Conservation (phyloP, 2,113 vertebrate genomes). For the Ifrita kowaldi region DNA sequence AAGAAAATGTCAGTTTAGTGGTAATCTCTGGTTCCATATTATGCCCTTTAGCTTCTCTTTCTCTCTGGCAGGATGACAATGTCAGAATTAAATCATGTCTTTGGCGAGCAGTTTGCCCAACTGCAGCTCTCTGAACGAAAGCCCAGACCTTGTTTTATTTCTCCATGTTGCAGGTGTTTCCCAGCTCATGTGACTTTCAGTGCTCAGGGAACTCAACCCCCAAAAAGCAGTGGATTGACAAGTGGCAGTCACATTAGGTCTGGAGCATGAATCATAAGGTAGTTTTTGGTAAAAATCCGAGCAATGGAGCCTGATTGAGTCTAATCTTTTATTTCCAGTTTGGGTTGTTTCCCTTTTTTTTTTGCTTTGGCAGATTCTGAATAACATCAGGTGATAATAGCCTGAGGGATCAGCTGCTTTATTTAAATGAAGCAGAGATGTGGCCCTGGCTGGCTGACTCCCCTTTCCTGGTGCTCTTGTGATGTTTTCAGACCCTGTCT, state of each 20-base stretch:
- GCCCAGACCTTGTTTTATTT: not conserved
- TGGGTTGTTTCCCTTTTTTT: not conserved
- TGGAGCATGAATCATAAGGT: not conserved
- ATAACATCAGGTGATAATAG: not conserved
- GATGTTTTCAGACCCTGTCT: not conserved
- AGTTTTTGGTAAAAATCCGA: not conserved
- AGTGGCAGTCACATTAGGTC: not conserved
- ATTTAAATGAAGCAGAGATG: not conserved
- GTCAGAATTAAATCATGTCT: constrained; percentile 12
- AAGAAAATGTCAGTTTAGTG: not conserved
- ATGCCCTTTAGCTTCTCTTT: not conserved
- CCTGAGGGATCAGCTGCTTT: not conserved
- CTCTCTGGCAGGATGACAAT: not conserved
- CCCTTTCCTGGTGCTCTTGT: not conserved
- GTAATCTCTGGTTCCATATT: not conserved
- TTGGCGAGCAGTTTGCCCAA: not conserved
- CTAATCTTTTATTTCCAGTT: not conserved
- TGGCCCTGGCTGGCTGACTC: not conserved
- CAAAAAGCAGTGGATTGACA: not conserved
- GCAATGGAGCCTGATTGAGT: not conserved
- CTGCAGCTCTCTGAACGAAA: not conserved
- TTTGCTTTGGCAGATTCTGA: not conserved
- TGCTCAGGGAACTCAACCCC: not conserved
- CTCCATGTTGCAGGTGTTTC: not conserved
- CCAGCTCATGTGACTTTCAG: not conserved